Conservation (phyloP, 1,140 invertebrate species). For the Neodiprion fabricii region DNA sequence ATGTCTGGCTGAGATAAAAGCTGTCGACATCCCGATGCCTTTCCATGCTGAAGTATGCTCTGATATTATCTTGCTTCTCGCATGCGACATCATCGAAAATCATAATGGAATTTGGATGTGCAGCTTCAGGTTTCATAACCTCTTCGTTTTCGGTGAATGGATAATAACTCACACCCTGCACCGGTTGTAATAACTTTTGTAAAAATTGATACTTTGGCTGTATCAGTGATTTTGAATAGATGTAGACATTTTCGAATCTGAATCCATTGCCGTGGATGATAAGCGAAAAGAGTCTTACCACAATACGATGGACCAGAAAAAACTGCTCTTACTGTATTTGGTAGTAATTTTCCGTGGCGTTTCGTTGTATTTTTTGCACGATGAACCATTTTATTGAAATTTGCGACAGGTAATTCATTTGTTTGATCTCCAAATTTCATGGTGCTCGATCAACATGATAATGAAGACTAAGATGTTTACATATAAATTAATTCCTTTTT, state of each 20-base stretch:
- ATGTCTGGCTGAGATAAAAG: constrained; percentile 52
- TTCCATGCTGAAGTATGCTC: constrained; percentile 49
- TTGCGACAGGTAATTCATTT: constrained; percentile 22
- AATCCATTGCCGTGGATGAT: constrained; percentile 45
- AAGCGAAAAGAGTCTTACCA: constrained; percentile 47
- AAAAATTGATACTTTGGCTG: constrained; percentile 44
- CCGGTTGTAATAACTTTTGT: constrained; percentile 26
- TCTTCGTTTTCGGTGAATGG: constrained; percentile 16
- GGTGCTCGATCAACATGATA: constrained; percentile 18
- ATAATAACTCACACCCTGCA: constrained; percentile 26
- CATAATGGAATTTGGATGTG: constrained; percentile 39
- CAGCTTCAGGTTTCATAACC: constrained; percentile 26
- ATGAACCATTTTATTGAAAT: constrained; percentile 20
- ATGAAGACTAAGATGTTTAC: neutral
- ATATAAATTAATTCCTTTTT: neutral
- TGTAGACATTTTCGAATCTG: constrained; percentile 46
- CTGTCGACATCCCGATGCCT: constrained; percentile 47
- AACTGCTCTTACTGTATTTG: constrained; percentile 38
- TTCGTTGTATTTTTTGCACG: constrained; percentile 16
- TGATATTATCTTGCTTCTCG: constrained; percentile 44
- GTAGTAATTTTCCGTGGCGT: constrained; percentile 37
- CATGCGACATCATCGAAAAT: constrained; percentile 54
- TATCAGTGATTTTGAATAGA: constrained; percentile 41
- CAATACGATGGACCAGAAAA: constrained; percentile 44
- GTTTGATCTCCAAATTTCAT: constrained; percentile 34